phyloP scores from a whole-genome alignment of 1,140 invertebrate genomes.

The Diabrotica undecimpunctata region DNA sequence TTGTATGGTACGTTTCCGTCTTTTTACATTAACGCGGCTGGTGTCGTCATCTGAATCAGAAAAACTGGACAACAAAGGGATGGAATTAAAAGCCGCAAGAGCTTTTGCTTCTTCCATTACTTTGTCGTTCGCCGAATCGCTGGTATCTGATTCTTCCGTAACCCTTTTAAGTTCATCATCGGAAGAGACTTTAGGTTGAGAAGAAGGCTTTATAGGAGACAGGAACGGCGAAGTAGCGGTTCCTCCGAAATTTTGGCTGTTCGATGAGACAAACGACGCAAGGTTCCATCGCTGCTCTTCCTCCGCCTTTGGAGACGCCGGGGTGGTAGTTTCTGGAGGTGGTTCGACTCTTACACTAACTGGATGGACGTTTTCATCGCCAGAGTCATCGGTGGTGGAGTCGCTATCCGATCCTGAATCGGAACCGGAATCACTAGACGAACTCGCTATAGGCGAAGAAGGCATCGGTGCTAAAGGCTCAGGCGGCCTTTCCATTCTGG shows the following conservation, averaged over 20 bases:
- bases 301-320: conserved; percentile 38
- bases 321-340: conserved; percentile 39
- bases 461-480: conserved; percentile 40
- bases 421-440: conserved; percentile 53
- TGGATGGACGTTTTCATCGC: conserved; percentile 44
- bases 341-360: conserved; percentile 41
- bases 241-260: conserved; percentile 21
- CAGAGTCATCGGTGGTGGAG: conserved; percentile 53
- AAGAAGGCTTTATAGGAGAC: conserved; percentile 20
- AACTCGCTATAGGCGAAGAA: conserved; percentile 36
- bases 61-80: conserved; percentile 39
- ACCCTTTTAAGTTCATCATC: conserved; percentile 25
- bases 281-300: conserved; percentile 54
- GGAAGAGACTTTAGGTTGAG: conserved; percentile 19
- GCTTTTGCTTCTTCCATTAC: conserved; percentile 48
- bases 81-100: conserved; percentile 24
- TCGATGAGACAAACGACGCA: conserved; percentile 47
- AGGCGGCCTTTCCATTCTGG: conserved; percentile 29
- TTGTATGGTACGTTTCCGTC: conserved; percentile 24
- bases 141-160: conserved; percentile 44
- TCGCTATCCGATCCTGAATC: conserved; percentile 52
- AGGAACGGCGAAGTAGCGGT: conserved; percentile 22
- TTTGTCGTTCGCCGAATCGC: conserved; percentile 49
- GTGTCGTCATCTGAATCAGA: conserved; percentile 39
- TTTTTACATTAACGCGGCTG: conserved; percentile 17